Percentiles rank a stretch among this genome's conserved stretches.
Conservation (phyloP, 2,797 vertebrate species). For the Phrynocephalus forsythii region DNA sequence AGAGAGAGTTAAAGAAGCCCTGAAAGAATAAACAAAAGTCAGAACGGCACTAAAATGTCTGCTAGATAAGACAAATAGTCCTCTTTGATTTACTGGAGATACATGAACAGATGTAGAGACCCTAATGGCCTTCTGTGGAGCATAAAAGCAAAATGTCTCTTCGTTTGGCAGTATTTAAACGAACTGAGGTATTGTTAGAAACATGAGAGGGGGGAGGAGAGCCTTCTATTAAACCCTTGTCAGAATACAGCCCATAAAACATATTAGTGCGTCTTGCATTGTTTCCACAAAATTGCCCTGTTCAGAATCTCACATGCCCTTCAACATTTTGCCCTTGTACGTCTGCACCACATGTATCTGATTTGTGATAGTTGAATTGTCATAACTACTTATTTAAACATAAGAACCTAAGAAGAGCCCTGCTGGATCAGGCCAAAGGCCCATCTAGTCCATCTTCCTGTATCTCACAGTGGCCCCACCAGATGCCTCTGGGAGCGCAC, state of each 20-base stretch:
- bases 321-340: not conserved
- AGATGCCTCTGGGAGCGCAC: no score
- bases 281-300: not conserved
- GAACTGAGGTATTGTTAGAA: constrained; percentile 37
- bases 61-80: constrained; percentile 53
- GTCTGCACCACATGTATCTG: not conserved
- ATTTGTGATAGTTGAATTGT: not conserved
- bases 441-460: no score
- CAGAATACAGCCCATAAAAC: constrained; percentile 36
- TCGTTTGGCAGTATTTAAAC: constrained; percentile 57
- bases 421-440: no score
- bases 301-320: constrained; percentile 7
- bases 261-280: not conserved
- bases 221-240: constrained; percentile 33
- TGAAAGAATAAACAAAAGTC: constrained; percentile 32
- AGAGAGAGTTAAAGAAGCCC: constrained; percentile 30
- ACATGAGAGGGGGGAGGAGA: not conserved
- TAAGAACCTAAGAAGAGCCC: no score
- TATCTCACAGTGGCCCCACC: no score
- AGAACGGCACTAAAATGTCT: constrained; percentile 51
- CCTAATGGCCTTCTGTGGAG: constrained; percentile 64
- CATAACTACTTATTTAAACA: no score
- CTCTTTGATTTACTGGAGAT: constrained; percentile 46
- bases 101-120: constrained; percentile 57
- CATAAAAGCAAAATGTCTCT: constrained; percentile 66